Evolutionary conservation across 2,797 vertebrate genomes (phyloP), one percentile per base, ranked within the genome.

Genomic region (Agapornis canus): DNA sequence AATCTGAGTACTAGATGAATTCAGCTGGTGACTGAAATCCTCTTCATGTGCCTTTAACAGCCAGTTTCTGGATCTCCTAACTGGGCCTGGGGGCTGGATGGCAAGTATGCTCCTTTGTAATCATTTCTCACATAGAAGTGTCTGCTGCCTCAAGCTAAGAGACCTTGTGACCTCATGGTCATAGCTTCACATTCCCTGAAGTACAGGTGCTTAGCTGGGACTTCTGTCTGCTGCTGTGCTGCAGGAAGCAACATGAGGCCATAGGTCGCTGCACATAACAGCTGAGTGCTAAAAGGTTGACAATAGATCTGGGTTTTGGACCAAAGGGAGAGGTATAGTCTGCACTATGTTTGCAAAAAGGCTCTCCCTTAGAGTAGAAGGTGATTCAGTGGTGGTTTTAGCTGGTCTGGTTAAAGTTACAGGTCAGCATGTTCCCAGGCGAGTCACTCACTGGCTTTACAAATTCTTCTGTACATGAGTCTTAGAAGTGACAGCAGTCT

Each of bases 21-120:
- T 83, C 2, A 11, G 20, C 40, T 86, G 40, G 20, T 69, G n/a
- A 29, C 29, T 77, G 31, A 48, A 61, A n/a, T 59, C 52, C 10
- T 76, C 20, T 66, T 76, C 21, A 40, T 4, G 2, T 2, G 1
- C 1, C 8, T 3, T 45, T 32, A 52, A 31, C 20, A 77, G 26
- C 39, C 14, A 7, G 0, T 63, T 83, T 43, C 25, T 72, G 11
- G 5, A 26, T 66, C 32, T 69, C 2, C 0, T 21, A 4, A 1
- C 31, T 19, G 22, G 13, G 19, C 20, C 11, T 1, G 22, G n/a
- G n/a, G 69, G 35, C 6, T 47, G 9, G 3, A 22, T 70, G 22
- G 13, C 11, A 35, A 1, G 11, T 7, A 42, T 17, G 31, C 14
- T 39, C 63, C 49, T 77, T 10, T 39, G 37, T 23, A 31, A 20